A percentile compares a stretch with the other conserved stretches of the same genome.
Evolutionary conservation across 2,888 invertebrate species (phyloP).

Genomic region (Ephialtes manifestator): DNA sequence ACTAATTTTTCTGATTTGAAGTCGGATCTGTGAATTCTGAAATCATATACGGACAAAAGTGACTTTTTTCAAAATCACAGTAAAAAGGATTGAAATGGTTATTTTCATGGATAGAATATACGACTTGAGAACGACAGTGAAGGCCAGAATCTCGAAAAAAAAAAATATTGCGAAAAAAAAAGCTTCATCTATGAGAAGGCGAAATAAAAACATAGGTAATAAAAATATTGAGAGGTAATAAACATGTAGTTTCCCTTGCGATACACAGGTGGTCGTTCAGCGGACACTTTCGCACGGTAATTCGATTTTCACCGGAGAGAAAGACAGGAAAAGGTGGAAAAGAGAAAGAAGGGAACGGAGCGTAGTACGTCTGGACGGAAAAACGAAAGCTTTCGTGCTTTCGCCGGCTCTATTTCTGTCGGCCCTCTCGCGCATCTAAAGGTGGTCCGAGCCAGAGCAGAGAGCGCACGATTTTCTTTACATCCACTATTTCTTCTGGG

Average conservation of each 20-base stretch:
- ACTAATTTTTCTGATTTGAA: no score
- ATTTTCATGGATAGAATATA: no score
- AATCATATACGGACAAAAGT: no score
- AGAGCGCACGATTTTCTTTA: slow-evolving; percentile 67
- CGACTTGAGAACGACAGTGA: no score
- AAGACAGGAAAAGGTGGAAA: slow-evolving; percentile 34
- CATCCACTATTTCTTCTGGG: slow-evolving; percentile 67
- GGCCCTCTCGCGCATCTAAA: slow-evolving; percentile 25
- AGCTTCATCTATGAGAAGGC: no score
- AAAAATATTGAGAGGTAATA: background rate
- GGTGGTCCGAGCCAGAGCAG: slow-evolving; percentile 43
- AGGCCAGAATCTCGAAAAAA: no score
- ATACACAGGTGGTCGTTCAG: slow-evolving; percentile 61
- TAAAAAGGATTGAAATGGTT: no score
- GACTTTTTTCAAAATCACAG: no score
- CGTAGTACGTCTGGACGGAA: background rate
- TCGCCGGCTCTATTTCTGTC: slow-evolving; percentile 40
- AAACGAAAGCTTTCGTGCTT: slow-evolving; percentile 45
- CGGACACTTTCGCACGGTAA: slow-evolving; percentile 64
- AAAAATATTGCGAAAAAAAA: no score
- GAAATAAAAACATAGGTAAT: background rate
- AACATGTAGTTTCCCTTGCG: slow-evolving; percentile 12
- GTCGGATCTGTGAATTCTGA: no score
- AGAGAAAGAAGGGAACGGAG: slow-evolving; percentile 15
- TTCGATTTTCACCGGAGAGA: slow-evolving; percentile 58